Evolutionary conservation across 2,888 invertebrate genomes (phyloP).

Genomic region (Noctua janthe): DNA sequence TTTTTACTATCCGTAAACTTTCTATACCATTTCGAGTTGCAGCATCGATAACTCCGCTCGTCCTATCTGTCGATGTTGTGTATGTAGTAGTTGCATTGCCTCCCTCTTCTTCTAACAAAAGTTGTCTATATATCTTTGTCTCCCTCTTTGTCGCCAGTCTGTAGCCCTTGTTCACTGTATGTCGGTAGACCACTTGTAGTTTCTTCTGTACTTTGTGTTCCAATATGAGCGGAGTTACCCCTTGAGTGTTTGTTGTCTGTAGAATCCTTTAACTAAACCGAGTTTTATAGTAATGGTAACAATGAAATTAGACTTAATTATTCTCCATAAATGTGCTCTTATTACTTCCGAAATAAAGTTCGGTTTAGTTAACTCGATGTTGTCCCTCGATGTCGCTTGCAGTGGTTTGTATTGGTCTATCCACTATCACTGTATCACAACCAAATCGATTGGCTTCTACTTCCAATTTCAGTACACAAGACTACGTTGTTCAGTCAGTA

Average conservation of each 20-base stretch:
- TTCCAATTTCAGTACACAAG: constrained; percentile 80
- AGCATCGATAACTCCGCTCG: constrained; percentile 85
- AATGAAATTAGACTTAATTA: background rate
- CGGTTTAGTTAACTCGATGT: constrained; percentile 87
- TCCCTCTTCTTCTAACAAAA: constrained; percentile 86
- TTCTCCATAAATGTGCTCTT: background rate
- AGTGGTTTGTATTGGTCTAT: constrained; percentile 88
- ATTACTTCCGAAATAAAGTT: constrained; percentile 66
- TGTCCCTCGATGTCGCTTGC: constrained; percentile 90
- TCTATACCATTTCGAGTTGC: constrained; percentile 88
- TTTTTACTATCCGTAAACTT: constrained; percentile 61
- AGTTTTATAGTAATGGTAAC: constrained; percentile 59
- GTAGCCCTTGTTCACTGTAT: constrained; percentile 85
- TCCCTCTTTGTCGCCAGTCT: constrained; percentile 86
- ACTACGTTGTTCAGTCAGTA: constrained; percentile 78
- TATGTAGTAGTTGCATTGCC: constrained; percentile 90
- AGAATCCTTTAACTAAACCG: constrained; percentile 84
- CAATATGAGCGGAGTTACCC: constrained; percentile 86
- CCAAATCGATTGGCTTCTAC: constrained; percentile 81
- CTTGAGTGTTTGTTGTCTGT: constrained; percentile 85
- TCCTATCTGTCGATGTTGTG: constrained; percentile 88
- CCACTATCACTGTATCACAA: constrained; percentile 85
- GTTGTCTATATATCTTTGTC: constrained; percentile 85
- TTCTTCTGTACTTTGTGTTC: constrained; percentile 87
- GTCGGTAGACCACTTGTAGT: constrained; percentile 88